Conservation (phyloP, 2,797 vertebrate species). For the Scleropages formosus region DNA sequence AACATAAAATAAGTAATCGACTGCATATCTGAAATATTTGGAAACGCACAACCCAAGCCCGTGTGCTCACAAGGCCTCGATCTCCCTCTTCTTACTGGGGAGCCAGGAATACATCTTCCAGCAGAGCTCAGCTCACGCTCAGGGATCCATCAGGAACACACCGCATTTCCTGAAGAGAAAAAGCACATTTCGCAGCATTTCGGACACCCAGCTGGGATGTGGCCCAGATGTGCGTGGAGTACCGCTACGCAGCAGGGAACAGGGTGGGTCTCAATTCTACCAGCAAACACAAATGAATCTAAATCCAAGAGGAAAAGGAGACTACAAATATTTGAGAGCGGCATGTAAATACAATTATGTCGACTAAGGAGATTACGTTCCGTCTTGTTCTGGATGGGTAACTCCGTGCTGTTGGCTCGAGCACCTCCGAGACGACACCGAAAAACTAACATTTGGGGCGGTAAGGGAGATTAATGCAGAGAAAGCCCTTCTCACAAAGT, state of each 20-base stretch:
- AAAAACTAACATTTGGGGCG: background rate
- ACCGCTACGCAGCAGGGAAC: background rate
- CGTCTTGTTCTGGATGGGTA: background rate
- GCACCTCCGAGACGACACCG: background rate
- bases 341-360: slow-evolving; percentile 3
- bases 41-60: too few relatives aligned
- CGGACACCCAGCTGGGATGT: background rate
- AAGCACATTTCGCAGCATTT: background rate
- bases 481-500: background rate
- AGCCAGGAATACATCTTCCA: too few relatives aligned
- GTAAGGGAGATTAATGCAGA: background rate
- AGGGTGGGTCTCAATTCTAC: background rate
- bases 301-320: slow-evolving; percentile 15
- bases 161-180: too few relatives aligned
- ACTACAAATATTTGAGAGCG: slow-evolving; percentile 23
- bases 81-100: too few relatives aligned
- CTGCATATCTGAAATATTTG: too few relatives aligned
- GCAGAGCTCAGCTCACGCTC: too few relatives aligned
- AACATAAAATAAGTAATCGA: too few relatives aligned
- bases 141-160: too few relatives aligned
- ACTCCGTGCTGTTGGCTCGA: background rate
- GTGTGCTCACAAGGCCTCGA: too few relatives aligned
- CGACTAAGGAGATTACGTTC: background rate
- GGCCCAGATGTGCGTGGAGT: background rate
- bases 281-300: slow-evolving; percentile 8